phyloP scores from a whole-genome alignment of 2,888 invertebrate genomes.

The Nephrotoma flavescens region DNA sequence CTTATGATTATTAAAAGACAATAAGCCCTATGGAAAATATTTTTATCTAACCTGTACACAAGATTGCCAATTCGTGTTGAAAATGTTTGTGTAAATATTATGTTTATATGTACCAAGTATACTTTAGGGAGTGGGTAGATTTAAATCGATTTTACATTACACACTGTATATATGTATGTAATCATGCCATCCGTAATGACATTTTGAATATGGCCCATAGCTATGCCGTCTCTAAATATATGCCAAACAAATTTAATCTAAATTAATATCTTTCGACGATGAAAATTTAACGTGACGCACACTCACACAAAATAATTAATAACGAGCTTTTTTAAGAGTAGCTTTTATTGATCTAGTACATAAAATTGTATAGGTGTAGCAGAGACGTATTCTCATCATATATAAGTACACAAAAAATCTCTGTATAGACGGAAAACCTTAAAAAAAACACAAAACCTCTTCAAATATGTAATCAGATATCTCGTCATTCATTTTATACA shows the following conservation, averaged over 20 bases:
- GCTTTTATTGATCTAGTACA: background rate
- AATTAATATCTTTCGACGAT: background rate
- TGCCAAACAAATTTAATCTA: background rate
- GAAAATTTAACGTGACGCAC: background rate
- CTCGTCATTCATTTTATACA: background rate
- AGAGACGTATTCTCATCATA: background rate
- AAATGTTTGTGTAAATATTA: background rate
- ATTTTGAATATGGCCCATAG: background rate
- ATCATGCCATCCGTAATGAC: background rate
- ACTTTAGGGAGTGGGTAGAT: background rate
- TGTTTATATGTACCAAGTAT: no score
- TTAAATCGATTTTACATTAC: background rate
- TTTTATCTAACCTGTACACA: no score
- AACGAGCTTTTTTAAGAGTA: background rate
- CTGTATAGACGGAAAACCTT: background rate
- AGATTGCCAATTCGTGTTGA: background rate
- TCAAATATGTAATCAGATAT: background rate
- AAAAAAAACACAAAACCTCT: background rate
- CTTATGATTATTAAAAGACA: background rate
- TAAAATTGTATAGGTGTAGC: background rate
- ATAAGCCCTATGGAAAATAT: background rate
- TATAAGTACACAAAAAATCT: background rate
- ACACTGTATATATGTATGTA: background rate
- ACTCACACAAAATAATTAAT: background rate
- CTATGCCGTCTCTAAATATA: background rate